Evolutionary conservation across 1,140 invertebrate genomes (phyloP).

Genomic region (Ectropis grisescens): DNA sequence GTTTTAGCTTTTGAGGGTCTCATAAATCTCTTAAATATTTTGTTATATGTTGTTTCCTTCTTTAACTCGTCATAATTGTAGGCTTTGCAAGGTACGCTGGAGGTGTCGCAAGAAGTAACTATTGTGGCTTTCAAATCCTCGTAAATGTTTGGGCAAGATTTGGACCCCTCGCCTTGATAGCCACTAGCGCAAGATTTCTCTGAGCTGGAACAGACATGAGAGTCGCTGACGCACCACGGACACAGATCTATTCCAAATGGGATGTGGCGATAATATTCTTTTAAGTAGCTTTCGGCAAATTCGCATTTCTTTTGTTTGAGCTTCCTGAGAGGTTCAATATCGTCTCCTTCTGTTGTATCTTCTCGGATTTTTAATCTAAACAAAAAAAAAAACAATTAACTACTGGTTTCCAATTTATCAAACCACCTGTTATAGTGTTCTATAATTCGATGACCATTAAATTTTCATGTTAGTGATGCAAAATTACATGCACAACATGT

Average conservation of each 20-base stretch:
- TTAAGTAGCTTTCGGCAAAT: conserved; percentile 39
- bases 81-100: conserved; percentile 20
- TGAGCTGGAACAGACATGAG: conserved; percentile 21
- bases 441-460: too few relatives aligned
- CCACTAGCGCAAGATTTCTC: conserved; percentile 21
- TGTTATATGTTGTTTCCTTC: conserved; percentile 8
- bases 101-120: conserved; percentile 27
- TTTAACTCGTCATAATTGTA: conserved; percentile 8
- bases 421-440: too few relatives aligned
- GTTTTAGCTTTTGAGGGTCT: conserved; percentile 24
- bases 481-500: too few relatives aligned
- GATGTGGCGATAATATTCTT: conserved; percentile 32
- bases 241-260: conserved; percentile 29
- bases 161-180: conserved; percentile 24
- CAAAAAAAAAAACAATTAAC: too few relatives aligned
- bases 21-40: conserved; percentile 22
- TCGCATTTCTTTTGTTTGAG: conserved; percentile 25
- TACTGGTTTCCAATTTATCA: too few relatives aligned
- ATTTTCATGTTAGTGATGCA: too few relatives aligned
- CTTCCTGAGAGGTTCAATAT: too few relatives aligned
- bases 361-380: conserved; percentile 32
- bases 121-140: conserved; percentile 28
- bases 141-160: conserved; percentile 38
- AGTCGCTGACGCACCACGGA: conserved; percentile 33
- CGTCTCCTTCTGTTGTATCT: too few relatives aligned